Evolutionary conservation across 2,797 vertebrate species (phyloP), one percentile per base, ranked within the genome.

Genomic region (Clamator glandarius): DNA sequence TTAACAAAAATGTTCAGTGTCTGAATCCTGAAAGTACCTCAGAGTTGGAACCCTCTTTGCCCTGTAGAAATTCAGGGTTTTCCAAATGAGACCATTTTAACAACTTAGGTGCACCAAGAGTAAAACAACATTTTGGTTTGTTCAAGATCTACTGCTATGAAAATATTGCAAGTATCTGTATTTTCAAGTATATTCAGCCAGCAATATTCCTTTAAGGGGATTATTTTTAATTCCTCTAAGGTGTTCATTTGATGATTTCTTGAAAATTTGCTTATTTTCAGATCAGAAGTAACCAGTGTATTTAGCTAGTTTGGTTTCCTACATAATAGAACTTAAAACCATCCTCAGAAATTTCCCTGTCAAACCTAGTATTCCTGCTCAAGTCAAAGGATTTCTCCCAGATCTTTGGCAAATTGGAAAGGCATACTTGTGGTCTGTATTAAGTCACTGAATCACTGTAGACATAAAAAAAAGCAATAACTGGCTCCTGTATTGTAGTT

Each of bases 391-490:
- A 88, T 79, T 95, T 94, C 57, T 89, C 35, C 24, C 78, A 92
- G 75, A 83, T 64, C 52, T 85, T 57, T 92, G 81, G 80, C 33
- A 85, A 90, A 87, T 46, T 36, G 29, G 15, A 70, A 94, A 93
- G 51, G 21, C 52, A 84, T 96, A 92, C 51, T 51, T 94, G 93
- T 93, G 92, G 86, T 87, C 70, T 77, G 26, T 70, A 46, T 89
- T 89, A 92, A 79, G 44, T 80, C 77, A 90, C 10, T 77, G 67
- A 93, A 91, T 62, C 46, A 64, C 16, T 81, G 58, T 15, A 87
- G 75, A 83, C 31, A 44, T n/a, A 44, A 13, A 23, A 24, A 59
- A 24, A 25, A 8, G 9, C 4, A 80, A n/a, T 41, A 88, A 36
- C 57, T 52, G 72, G 28, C 15, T 87, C 58, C 64, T 58, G 14